These are phyloP conservation scores for Budorcas taxicolor DNA, from an alignment of 2,113 vertebrate species.

Conservation along the genomic window DNA sequence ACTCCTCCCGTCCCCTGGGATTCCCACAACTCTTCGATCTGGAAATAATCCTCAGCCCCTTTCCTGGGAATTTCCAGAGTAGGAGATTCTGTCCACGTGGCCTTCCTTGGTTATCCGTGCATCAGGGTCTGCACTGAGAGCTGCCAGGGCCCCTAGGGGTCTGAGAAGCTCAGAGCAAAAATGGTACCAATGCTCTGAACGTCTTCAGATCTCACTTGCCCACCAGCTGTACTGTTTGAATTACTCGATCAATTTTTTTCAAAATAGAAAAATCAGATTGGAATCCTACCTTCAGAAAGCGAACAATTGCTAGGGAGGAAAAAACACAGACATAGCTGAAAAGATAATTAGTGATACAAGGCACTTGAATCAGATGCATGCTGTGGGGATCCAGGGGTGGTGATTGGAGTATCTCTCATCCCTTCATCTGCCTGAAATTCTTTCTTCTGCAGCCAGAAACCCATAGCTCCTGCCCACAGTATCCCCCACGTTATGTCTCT, in stretches of 20 bases:
- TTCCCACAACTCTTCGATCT: neutral
- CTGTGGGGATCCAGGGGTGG: neutral
- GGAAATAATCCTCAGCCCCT: neutral
- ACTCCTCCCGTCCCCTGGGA: neutral
- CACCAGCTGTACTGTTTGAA: neutral
- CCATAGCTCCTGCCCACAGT: neutral
- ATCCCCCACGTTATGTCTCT: fast-evolving
- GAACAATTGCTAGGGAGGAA: neutral
- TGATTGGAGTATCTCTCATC: neutral
- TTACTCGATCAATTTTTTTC: neutral
- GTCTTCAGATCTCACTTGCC: neutral
- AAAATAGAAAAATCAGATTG: neutral
- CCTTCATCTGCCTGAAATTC: neutral
- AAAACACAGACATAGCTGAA: neutral
- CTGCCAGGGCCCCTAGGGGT: no score
- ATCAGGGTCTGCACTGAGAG: no score
- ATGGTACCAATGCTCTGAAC: neutral
- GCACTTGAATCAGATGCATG: neutral
- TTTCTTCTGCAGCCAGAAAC: neutral
- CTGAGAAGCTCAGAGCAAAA: neutral
- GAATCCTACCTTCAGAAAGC: neutral
- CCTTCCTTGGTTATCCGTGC: neutral
- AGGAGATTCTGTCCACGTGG: neutral
- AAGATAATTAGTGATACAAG: neutral
- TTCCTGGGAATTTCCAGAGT: neutral